Evolutionary conservation across 2,797 vertebrate genomes (phyloP), one percentile per base, ranked within the genome.

Genomic region (Lophotriccus pileatus): DNA sequence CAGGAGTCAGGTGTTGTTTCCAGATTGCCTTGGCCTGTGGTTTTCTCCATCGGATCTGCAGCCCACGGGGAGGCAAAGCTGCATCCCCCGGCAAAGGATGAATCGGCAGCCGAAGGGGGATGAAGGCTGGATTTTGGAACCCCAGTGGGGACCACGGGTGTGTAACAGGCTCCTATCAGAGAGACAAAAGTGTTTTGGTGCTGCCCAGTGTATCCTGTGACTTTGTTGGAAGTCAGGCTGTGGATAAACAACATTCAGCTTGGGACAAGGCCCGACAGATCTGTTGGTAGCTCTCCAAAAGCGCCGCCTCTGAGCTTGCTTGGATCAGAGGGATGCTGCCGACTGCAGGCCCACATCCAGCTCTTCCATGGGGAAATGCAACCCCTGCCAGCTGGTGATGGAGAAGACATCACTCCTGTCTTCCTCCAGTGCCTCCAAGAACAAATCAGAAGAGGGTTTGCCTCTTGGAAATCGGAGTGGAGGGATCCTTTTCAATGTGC

Each of bases 1-100:
- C 73, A 63, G 59, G 66, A 90, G 76, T 52, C 47, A 46, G 89
- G 75, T 74, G 93, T 47, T 7, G 64, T 52, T 92, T 90, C 89
- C 95, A 94, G 91, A 83, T 67, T 85, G 72, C 81, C 66, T 69
- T 32, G 67, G 91, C 74, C 53, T 20, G 68, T 4, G 24, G 70
- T 63, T 86, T 73, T 18, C 68, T 84, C 79, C 67, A 1, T 43
- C 3, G 1, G 76, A 72, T 63, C 67, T 8, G 23, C 64, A 63
- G 47, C 69, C 32, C 3, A 4, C 0, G 1, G 73, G 30, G 56
- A 23, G 37, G 52, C 28, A 20, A 47, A 37, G 81, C 74, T 77
- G 52, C 43, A n/a, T 79, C 81, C 64, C 67, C 0, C 3, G 82
- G 73, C n/a, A 17, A 8, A 46, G 81, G 86, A 52, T 34, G 80